Conservation (phyloP, 2,888 invertebrate species). For the Caenorhabditis panamensis region DNA sequence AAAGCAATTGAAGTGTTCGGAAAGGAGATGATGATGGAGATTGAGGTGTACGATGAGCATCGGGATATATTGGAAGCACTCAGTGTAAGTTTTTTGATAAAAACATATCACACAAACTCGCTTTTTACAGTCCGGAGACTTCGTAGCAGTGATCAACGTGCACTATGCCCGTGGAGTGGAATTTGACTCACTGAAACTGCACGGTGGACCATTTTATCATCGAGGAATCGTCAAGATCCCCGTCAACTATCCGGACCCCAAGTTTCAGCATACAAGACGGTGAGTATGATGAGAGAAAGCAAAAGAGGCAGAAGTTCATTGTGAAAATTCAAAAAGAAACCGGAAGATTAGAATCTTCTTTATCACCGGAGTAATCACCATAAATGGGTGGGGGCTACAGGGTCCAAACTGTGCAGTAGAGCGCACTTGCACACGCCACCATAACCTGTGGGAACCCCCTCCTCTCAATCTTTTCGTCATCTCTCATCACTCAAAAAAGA, state of each 20-base stretch:
- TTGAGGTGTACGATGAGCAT: conserved; percentile 35
- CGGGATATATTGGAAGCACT: neutral
- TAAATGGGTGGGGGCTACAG: too few relatives aligned
- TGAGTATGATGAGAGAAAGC: neutral
- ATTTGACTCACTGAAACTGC: conserved; percentile 1
- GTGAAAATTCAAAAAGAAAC: neutral
- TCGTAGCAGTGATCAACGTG: conserved; percentile 12
- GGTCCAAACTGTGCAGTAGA: too few relatives aligned
- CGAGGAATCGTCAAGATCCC: conserved; percentile 6
- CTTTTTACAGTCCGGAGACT: conserved; percentile 29
- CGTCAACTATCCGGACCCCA: neutral
- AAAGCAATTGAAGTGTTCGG: conserved; percentile 13
- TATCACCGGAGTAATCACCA: too few relatives aligned
- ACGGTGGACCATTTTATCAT: conserved; percentile 1
- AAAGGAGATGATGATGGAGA: conserved; percentile 13
- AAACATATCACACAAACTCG: neutral
- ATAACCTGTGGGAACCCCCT: too few relatives aligned
- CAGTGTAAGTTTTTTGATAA: conserved; percentile 4
- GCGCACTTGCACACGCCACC: too few relatives aligned
- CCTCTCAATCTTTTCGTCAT: too few relatives aligned
- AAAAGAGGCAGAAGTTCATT: neutral
- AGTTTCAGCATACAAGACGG: conserved; percentile 3
- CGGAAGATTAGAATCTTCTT: too few relatives aligned
- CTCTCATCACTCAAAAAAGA: neutral
- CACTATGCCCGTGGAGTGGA: neutral